phyloP scores from a whole-genome alignment of 64 coral and sea anemone genomes.

The Hydrozoanthus tunicans region DNA sequence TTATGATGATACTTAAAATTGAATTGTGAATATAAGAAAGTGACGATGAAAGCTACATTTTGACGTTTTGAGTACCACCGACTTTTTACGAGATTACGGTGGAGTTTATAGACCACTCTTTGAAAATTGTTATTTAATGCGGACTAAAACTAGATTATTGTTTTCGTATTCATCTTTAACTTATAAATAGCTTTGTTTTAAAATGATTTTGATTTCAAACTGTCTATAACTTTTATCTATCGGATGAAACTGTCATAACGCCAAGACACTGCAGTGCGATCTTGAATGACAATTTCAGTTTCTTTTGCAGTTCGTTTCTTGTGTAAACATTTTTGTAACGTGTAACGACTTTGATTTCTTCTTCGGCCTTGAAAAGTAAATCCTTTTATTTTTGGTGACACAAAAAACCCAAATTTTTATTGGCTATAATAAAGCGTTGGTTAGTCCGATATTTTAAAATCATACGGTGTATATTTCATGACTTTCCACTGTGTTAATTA shows the following conservation, averaged over 20 bases:
- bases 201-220: too few species aligned
- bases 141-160: too few species aligned
- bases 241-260: neutral
- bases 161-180: too few species aligned
- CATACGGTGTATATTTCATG: neutral
- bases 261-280: neutral
- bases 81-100: too few species aligned
- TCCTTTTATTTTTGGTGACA: neutral
- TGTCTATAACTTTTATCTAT: too few species aligned
- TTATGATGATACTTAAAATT: too few species aligned
- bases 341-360: constrained; percentile 31
- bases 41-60: too few species aligned
- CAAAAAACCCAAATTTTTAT: neutral
- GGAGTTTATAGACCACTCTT: neutral
- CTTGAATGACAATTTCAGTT: neutral
- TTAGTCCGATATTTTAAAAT: neutral
- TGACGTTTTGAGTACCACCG: too few species aligned
- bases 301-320: neutral
- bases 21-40: too few species aligned
- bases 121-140: neutral
- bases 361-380: neutral
- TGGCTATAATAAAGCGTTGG: neutral
- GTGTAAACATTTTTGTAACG: constrained; percentile 43
- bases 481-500: constrained; percentile 18
- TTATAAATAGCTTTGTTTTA: too few species aligned